phyloP scores from a whole-genome alignment of 2,888 invertebrate species.

The Pachydiplax longipennis region DNA sequence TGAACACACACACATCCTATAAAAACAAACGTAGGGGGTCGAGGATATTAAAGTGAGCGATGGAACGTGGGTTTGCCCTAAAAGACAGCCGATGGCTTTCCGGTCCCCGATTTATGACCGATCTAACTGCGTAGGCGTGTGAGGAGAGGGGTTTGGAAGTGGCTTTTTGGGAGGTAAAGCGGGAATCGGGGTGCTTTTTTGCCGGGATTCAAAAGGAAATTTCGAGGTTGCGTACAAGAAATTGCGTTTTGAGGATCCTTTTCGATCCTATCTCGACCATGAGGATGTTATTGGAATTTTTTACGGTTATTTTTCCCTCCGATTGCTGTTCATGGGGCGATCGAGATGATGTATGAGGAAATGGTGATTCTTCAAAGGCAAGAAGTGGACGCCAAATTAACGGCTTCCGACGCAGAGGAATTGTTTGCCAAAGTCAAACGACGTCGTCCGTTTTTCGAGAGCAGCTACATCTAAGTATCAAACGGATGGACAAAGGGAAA shows the following conservation, averaged over 20 bases:
- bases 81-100: slow-evolving; percentile 29
- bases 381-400: neutral
- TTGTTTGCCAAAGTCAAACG: neutral
- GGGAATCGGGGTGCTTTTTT: neutral
- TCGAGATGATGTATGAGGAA: neutral
- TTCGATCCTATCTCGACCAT: neutral
- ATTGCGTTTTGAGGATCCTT: neutral
- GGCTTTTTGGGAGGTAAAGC: neutral
- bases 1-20: too few relatives aligned
- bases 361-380: neutral
- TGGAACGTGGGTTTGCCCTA: neutral
- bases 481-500: neutral
- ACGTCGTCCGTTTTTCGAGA: neutral
- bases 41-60: neutral
- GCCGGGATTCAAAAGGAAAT: neutral
- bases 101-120: slow-evolving; percentile 17
- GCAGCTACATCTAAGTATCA: neutral
- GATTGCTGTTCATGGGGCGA: neutral
- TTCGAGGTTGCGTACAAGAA: neutral
- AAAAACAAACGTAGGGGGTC: neutral
- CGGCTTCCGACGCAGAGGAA: neutral
- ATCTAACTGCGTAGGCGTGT: slow-evolving; percentile 20
- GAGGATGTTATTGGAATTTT: neutral
- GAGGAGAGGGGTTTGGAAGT: neutral
- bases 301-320: neutral